Evolutionary conservation across 2,888 invertebrate species (phyloP).

Genomic region (Cheilosia vernalis): DNA sequence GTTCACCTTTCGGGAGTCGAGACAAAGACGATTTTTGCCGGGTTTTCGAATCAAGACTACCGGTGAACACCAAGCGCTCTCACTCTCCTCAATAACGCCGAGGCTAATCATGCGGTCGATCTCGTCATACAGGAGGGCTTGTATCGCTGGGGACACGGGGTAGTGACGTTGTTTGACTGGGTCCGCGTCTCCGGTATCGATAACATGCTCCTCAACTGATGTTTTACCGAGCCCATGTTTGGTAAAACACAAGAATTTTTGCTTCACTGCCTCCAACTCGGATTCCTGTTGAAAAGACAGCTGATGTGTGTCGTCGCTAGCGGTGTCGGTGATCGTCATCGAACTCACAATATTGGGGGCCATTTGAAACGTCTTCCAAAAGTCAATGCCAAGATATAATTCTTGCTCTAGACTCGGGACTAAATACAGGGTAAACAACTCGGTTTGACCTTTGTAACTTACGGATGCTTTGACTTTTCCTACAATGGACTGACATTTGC

Average conservation of each 20-base stretch:
- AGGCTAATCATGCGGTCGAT: constrained; percentile 5
- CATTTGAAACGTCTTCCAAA: background rate
- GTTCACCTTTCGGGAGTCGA: too few relatives aligned
- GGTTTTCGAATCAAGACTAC: constrained; percentile 76
- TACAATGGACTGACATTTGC: background rate
- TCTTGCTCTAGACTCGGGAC: background rate
- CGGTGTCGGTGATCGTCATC: background rate
- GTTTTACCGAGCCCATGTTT: constrained; percentile 36
- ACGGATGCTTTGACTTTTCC: background rate
- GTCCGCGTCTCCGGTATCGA: constrained; percentile 20
- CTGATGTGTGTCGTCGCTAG: too few relatives aligned
- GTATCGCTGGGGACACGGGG: too few relatives aligned
- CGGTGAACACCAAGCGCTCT: constrained; percentile 78
- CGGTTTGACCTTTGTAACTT: background rate
- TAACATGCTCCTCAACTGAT: too few relatives aligned
- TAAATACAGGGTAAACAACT: background rate
- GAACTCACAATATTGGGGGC: background rate
- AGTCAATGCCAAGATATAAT: background rate
- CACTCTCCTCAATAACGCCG: constrained; percentile 65
- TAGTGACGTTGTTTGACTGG: too few relatives aligned
- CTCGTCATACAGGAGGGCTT: too few relatives aligned
- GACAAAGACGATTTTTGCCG: background rate
- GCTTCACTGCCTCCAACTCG: background rate
- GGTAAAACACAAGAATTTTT: constrained; percentile 8
- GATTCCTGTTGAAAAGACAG: too few relatives aligned